Conservation (phyloP, 2,797 vertebrate species). For the Novumbra hubbsi region DNA sequence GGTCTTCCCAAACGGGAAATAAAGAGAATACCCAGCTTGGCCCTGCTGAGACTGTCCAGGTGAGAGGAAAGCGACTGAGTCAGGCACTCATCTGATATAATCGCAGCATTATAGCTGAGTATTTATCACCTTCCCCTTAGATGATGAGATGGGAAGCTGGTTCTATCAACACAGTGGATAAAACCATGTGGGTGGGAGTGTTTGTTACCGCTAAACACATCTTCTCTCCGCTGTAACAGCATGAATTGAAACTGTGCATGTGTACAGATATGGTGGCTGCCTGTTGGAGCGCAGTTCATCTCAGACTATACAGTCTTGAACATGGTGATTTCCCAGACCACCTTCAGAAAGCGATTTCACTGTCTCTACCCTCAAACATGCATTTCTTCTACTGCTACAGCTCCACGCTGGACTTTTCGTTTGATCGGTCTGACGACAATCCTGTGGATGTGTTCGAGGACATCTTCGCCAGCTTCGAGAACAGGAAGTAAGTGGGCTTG, state of each 20-base stretch:
- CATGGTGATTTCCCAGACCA: too few species aligned
- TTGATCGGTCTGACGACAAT: slow-evolving; percentile 88
- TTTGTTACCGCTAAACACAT: background rate
- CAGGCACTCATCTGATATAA: too few species aligned
- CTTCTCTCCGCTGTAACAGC: too few species aligned
- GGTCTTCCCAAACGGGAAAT: slow-evolving; percentile 67
- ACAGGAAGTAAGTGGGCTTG: slow-evolving; percentile 83
- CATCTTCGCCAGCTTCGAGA: slow-evolving; percentile 87
- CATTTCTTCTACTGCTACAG: slow-evolving; percentile 68
- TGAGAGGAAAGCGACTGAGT: slow-evolving; percentile 59
- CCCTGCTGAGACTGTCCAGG: slow-evolving; percentile 77
- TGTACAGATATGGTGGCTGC: too few species aligned
- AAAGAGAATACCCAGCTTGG: slow-evolving; percentile 53
- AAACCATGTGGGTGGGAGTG: background rate
- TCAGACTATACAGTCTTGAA: too few species aligned
- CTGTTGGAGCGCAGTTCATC: too few species aligned
- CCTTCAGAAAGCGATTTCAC: too few species aligned
- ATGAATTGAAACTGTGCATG: too few species aligned
- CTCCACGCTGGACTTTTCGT: slow-evolving; percentile 82
- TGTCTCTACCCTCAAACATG: background rate
- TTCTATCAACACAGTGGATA: background rate
- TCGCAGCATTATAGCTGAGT: too few species aligned
- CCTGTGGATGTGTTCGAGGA: slow-evolving; percentile 89
- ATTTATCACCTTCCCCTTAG: too few species aligned
- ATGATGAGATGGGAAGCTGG: too few species aligned